phyloP scores from a whole-genome alignment of 2,888 invertebrate genomes.

The Salpingus planirostris region DNA sequence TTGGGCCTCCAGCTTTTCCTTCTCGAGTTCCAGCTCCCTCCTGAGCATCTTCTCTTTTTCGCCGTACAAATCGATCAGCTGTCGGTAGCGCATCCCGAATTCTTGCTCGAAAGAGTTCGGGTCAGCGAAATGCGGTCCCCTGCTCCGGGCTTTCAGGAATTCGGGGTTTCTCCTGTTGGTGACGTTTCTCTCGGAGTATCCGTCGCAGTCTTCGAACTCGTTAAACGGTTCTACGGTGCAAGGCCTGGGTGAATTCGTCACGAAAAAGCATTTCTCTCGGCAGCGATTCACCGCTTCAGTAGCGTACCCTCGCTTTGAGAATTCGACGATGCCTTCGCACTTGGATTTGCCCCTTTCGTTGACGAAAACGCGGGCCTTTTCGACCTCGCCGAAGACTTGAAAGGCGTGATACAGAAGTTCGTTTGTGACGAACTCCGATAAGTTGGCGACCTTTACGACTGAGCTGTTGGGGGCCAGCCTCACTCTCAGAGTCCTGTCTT shows the following conservation, averaged over 20 bases:
- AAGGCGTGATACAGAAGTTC: constrained; percentile 80
- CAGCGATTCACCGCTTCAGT: constrained; percentile 79
- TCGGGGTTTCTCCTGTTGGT: constrained; percentile 76
- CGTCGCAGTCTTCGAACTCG: constrained; percentile 84
- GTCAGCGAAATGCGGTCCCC: constrained; percentile 75
- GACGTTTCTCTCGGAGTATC: constrained; percentile 72
- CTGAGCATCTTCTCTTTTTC: constrained; percentile 79
- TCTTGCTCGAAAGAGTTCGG: constrained; percentile 81
- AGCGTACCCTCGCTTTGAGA: constrained; percentile 85
- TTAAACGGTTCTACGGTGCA: constrained; percentile 86
- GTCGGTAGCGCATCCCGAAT: constrained; percentile 91
- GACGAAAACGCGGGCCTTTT: constrained; percentile 86
- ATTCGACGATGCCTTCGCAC: constrained; percentile 93
- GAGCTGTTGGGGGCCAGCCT: constrained; percentile 88
- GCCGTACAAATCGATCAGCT: constrained; percentile 78
- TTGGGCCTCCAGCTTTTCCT: constrained; percentile 84
- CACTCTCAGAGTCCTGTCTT: constrained; percentile 74
- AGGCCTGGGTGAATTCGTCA: constrained; percentile 72
- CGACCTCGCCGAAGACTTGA: constrained; percentile 71
- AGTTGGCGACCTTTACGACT: constrained; percentile 78
- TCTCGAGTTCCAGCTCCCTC: constrained; percentile 75
- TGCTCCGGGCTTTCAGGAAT: constrained; percentile 71
- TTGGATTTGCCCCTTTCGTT: constrained; percentile 91
- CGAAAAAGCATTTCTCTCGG: constrained; percentile 82
- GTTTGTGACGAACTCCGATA: constrained; percentile 83